A percentile compares a stretch with the other conserved stretches of the same genome.
These are phyloP conservation scores for Seriola dumerili DNA, from an alignment of 2,113 vertebrate species.

Conservation along the genomic window DNA sequence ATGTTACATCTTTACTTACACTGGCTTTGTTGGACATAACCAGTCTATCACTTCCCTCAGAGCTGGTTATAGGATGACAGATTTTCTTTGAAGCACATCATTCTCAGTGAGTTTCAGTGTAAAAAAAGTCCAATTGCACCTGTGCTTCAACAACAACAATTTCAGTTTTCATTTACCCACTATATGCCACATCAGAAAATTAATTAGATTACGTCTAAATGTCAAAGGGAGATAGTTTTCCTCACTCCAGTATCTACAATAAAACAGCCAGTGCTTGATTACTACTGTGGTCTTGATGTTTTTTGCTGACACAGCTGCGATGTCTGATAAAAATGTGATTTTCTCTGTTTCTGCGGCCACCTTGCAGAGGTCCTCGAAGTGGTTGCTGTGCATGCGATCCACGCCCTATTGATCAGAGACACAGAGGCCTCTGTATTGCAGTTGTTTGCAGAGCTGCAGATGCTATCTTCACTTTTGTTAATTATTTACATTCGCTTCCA, in stretches of 20 bases:
- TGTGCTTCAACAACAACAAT: conserved; percentile 2
- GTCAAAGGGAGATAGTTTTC: conserved; percentile 43
- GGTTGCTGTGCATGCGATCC: conserved; percentile 55
- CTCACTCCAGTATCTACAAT: conserved; percentile 48
- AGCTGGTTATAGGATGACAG: conserved; percentile 49
- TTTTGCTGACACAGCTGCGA: conserved; percentile 69
- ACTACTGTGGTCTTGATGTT: conserved; percentile 44
- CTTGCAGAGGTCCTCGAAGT: conserved; percentile 53
- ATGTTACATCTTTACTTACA: conserved; percentile 67
- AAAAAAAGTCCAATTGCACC: conserved; percentile 1
- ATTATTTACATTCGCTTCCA: conserved; percentile 79
- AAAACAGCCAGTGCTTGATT: conserved; percentile 57
- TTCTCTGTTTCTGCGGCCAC: conserved; percentile 61
- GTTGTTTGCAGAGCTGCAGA: conserved; percentile 74
- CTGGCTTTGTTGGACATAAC: conserved; percentile 51
- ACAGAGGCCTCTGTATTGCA: conserved; percentile 66
- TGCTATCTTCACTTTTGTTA: conserved; percentile 79
- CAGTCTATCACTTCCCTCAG: conserved; percentile 30
- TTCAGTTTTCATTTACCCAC: conserved; percentile 42
- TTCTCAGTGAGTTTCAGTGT: not conserved
- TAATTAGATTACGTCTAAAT: conserved; percentile 50
- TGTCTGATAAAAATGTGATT: conserved; percentile 72
- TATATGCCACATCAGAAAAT: conserved; percentile 19
- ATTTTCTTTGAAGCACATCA: conserved; percentile 17
- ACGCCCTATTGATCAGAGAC: conserved; percentile 73